phyloP scores from a whole-genome alignment of 2,797 vertebrate genomes.

The Chaetophractus vellerosus region DNA sequence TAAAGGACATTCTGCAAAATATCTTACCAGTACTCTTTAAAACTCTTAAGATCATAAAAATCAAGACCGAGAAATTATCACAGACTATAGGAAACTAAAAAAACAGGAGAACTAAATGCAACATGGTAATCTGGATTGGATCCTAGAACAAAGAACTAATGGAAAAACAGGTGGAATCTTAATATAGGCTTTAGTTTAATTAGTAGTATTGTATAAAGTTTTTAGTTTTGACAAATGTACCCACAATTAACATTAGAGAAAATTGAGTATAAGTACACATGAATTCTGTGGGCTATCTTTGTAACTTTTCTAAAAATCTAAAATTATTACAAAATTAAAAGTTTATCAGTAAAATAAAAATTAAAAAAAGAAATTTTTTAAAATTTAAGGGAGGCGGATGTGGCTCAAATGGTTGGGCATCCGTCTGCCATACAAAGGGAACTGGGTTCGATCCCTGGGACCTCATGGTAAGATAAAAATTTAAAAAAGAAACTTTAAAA shows the following conservation, averaged over 20 bases:
- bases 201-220: neutral
- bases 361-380: too few species aligned
- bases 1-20: neutral
- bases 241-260: neutral
- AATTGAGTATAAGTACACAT: neutral
- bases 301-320: constrained; percentile 23
- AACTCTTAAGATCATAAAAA: neutral
- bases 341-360: too few species aligned
- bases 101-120: neutral
- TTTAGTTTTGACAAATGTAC: neutral
- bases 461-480: too few species aligned
- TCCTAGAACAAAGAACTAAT: neutral
- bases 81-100: neutral
- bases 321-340: neutral
- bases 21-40: neutral
- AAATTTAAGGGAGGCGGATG: too few species aligned
- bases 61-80: constrained; percentile 1
- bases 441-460: too few species aligned
- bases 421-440: too few species aligned
- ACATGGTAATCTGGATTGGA: neutral
- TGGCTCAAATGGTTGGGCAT: too few species aligned
- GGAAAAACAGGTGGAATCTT: neutral
- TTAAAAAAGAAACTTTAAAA: too few species aligned
- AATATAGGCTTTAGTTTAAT: constrained; percentile 1
- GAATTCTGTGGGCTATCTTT: neutral